Percentiles rank a stretch among this genome's conserved stretches.
Conservation (phyloP, 2,797 vertebrate species). For the Amblyraja radiata region DNA sequence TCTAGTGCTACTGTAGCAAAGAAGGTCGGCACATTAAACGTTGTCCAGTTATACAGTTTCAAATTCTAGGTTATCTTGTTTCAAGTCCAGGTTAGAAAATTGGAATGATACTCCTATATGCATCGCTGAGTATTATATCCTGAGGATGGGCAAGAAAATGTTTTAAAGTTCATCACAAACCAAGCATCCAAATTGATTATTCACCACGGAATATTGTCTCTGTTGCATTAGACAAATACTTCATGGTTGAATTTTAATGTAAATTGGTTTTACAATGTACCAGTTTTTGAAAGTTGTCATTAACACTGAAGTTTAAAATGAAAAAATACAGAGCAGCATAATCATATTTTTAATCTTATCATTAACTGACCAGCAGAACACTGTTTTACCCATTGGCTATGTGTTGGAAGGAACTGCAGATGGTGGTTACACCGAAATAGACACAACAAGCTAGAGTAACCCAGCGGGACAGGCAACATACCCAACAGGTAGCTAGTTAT, state of each 20-base stretch:
- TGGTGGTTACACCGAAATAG: too few relatives aligned
- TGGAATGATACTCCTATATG: not conserved
- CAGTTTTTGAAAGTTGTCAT: not conserved
- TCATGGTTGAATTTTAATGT: not conserved
- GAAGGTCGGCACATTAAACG: not conserved
- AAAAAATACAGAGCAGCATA: not conserved
- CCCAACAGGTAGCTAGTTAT: not conserved
- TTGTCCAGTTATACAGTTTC: not conserved
- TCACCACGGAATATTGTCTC: not conserved
- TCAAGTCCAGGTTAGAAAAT: not conserved
- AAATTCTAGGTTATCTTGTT: not conserved
- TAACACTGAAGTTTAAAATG: not conserved
- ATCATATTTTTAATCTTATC: conserved; percentile 7
- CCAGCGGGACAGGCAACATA: too few relatives aligned
- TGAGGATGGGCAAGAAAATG: not conserved
- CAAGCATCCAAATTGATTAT: not conserved
- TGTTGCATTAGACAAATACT: not conserved
- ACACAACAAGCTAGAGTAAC: too few relatives aligned
- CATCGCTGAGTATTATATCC: not conserved
- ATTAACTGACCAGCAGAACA: not conserved
- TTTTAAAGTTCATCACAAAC: not conserved
- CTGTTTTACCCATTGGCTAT: not conserved
- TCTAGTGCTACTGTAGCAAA: not conserved
- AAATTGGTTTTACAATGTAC: not conserved
- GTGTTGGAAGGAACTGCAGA: too few relatives aligned